These are phyloP conservation scores for Eurystomus gularis DNA, from an alignment of 2,113 vertebrate species.

Conservation along the genomic window DNA sequence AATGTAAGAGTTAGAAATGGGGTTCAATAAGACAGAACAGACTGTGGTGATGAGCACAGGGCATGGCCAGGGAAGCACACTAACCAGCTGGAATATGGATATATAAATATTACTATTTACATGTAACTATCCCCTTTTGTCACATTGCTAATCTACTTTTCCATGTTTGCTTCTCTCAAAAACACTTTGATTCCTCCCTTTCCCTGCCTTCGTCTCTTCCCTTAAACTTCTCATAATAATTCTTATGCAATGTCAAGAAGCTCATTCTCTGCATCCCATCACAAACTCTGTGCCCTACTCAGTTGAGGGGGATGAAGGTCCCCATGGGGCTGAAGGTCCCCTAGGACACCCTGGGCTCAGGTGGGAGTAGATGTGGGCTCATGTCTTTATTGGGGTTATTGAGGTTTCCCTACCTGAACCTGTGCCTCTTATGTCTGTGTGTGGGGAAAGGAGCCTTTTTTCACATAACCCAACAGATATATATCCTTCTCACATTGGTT, in stretches of 20 bases:
- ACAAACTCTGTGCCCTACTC: not conserved
- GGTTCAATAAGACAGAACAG: not conserved
- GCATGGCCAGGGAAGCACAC: not conserved
- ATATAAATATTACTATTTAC: not conserved
- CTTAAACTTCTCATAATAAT: not conserved
- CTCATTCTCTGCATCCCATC: not conserved
- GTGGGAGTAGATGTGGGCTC: rapidly evolving
- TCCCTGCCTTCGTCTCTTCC: not conserved
- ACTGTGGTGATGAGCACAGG: not conserved
- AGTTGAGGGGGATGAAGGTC: not conserved
- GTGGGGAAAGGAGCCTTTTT: not conserved
- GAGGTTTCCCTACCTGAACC: not conserved
- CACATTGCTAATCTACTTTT: not conserved
- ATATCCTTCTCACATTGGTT: not conserved
- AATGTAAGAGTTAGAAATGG: not conserved
- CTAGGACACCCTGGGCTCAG: not conserved
- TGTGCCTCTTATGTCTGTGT: rapidly evolving
- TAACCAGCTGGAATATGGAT: not conserved
- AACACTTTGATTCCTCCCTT: not conserved
- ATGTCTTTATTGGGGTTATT: not conserved
- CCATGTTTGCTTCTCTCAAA: not conserved
- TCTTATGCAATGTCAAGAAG: not conserved
- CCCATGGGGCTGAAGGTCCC: not conserved
- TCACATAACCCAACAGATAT: not conserved
- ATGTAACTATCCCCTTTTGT: not conserved